These are phyloP conservation scores for Ispidina lecontei DNA, from an alignment of 2,797 vertebrate genomes.

Conservation along the genomic window DNA sequence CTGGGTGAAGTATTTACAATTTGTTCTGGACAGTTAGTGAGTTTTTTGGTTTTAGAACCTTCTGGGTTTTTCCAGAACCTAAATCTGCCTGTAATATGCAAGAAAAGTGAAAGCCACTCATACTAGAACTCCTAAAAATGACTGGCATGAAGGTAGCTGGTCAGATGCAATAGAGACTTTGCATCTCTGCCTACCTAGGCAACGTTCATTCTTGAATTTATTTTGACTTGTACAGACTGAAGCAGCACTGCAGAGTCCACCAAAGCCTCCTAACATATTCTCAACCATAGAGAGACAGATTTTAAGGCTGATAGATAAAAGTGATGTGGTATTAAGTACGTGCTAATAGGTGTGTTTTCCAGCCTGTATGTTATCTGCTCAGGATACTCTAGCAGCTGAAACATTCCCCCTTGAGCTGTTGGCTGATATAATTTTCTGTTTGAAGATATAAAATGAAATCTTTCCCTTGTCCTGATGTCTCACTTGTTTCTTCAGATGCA, in stretches of 20 bases:
- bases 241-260: background rate
- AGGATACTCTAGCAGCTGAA: background rate
- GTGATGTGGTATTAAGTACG: background rate
- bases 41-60: background rate
- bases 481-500: background rate
- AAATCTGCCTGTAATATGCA: background rate
- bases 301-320: background rate
- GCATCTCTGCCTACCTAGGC: background rate
- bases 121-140: conserved; percentile 12
- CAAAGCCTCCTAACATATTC: background rate
- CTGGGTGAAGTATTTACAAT: background rate
- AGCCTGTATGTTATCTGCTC: background rate
- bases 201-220: background rate
- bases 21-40: background rate
- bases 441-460: background rate
- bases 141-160: background rate
- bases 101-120: background rate
- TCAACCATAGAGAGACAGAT: background rate
- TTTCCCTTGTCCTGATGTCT: background rate
- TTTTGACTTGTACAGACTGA: background rate
- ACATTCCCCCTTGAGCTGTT: background rate
- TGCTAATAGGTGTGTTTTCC: background rate
- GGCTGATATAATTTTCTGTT: background rate
- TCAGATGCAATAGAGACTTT: background rate
- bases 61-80: background rate